Evolutionary conservation across 1,140 invertebrate species (phyloP).

Genomic region (Elymnias hypermnestra): DNA sequence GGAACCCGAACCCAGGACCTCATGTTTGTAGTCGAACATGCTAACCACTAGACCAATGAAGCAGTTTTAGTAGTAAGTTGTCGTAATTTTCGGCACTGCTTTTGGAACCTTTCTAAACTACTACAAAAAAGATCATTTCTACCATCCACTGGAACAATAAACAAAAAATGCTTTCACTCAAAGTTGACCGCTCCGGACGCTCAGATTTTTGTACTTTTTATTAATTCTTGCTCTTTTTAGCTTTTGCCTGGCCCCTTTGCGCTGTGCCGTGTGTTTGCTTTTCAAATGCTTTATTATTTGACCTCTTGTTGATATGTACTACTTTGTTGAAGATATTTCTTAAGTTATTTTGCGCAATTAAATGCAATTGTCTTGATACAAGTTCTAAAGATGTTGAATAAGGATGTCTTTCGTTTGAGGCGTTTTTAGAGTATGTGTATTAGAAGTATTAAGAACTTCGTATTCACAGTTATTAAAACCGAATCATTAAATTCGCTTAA

Average conservation of each 20-base stretch:
- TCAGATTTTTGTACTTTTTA: constrained; percentile 5
- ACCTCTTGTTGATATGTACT: constrained; percentile 4
- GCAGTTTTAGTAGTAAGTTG: no score
- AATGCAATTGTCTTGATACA: no score
- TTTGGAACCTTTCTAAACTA: background rate
- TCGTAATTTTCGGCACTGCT: background rate
- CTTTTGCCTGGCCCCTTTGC: constrained; percentile 2
- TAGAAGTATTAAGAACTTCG: no score
- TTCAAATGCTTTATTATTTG: constrained; percentile 6
- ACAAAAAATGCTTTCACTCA: constrained; percentile 7
- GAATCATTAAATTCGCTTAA: no score
- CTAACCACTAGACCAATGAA: no score
- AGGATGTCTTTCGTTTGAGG: no score
- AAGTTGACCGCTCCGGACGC: background rate
- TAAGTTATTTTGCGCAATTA: background rate
- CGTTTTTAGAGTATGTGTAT: no score
- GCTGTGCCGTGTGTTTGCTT: constrained; percentile 1
- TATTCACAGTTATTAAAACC: no score
- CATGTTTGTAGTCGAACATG: no score
- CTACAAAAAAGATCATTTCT: constrained; percentile 1
- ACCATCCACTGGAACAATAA: constrained; percentile 3
- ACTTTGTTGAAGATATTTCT: constrained; percentile 1
- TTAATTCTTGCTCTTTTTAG: constrained; percentile 1
- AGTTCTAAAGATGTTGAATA: no score
- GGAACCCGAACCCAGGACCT: no score